Conservation (phyloP, 2,113 vertebrate species). For the Corythaeola cristata region DNA sequence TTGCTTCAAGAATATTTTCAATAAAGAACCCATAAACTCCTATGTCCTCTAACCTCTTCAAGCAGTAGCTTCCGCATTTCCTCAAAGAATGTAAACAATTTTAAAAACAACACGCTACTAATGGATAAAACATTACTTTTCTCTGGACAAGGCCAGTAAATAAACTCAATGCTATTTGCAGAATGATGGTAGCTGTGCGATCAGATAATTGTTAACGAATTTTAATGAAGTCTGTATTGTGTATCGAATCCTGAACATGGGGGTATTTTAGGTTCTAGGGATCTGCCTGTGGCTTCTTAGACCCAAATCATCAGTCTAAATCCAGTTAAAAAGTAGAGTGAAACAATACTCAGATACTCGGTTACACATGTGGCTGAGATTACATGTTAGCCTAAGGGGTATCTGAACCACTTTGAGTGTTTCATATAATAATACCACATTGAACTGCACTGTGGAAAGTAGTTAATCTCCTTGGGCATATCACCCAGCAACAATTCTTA, state of each 20-base stretch:
- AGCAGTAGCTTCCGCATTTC: background rate
- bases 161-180: background rate
- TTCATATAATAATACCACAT: conserved; percentile 68
- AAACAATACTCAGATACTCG: conserved; percentile 68
- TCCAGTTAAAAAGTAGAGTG: conserved; percentile 18
- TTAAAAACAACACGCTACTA: conserved; percentile 27
- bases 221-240: background rate
- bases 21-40: conserved; percentile 31
- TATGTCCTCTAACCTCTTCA: conserved; percentile 24
- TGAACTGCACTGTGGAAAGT: conserved; percentile 39
- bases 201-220: background rate
- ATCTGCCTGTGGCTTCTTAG: conserved; percentile 44
- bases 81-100: conserved; percentile 54
- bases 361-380: conserved; percentile 61
- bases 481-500: conserved; percentile 49
- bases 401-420: conserved; percentile 42
- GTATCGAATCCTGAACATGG: background rate
- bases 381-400: conserved; percentile 42
- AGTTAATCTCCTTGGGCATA: conserved; percentile 62
- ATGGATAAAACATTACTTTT: conserved; percentile 60
- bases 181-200: background rate
- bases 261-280: background rate
- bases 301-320: conserved; percentile 30
- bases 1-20: conserved; percentile 33
- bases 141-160: background rate